Evolutionary conservation across 2,888 invertebrate species (phyloP).

Genomic region (Smittia aterrima): DNA sequence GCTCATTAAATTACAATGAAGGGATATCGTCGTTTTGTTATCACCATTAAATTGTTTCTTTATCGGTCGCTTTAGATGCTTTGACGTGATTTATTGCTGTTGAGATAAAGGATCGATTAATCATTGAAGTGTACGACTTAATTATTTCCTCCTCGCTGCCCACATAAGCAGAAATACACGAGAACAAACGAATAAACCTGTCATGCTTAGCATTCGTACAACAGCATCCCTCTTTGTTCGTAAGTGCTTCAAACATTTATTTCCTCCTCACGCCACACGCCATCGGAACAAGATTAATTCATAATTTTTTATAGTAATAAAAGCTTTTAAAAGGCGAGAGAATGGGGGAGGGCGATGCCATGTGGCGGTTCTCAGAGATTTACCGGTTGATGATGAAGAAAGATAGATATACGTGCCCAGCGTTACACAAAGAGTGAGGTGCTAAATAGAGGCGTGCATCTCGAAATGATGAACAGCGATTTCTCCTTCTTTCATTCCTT

Average conservation of each 20-base stretch:
- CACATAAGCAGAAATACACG: background rate
- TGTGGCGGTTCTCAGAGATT: slow-evolving; percentile 32
- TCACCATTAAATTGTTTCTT: background rate
- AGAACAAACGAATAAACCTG: slow-evolving; percentile 26
- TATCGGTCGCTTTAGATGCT: background rate
- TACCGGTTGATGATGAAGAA: slow-evolving; percentile 23
- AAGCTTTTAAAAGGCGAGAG: slow-evolving; percentile 34
- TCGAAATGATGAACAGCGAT: slow-evolving; percentile 17
- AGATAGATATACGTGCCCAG: slow-evolving; percentile 26
- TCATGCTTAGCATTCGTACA: slow-evolving; percentile 22
- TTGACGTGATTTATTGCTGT: background rate
- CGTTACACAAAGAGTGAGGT: background rate
- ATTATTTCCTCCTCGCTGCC: background rate
- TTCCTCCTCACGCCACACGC: slow-evolving; percentile 12
- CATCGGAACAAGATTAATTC: slow-evolving; percentile 10
- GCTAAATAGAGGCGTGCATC: slow-evolving; percentile 34
- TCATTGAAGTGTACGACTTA: background rate
- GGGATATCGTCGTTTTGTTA: background rate
- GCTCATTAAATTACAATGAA: background rate
- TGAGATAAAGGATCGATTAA: background rate
- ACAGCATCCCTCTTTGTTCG: slow-evolving; percentile 22
- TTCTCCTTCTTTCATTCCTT: background rate
- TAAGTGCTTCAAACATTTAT: slow-evolving; percentile 37
- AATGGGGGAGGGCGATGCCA: background rate
- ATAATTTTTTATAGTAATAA: slow-evolving; percentile 40